phyloP scores from a whole-genome alignment of 2,113 vertebrate species.

The Poeciliopsis prolifica region DNA sequence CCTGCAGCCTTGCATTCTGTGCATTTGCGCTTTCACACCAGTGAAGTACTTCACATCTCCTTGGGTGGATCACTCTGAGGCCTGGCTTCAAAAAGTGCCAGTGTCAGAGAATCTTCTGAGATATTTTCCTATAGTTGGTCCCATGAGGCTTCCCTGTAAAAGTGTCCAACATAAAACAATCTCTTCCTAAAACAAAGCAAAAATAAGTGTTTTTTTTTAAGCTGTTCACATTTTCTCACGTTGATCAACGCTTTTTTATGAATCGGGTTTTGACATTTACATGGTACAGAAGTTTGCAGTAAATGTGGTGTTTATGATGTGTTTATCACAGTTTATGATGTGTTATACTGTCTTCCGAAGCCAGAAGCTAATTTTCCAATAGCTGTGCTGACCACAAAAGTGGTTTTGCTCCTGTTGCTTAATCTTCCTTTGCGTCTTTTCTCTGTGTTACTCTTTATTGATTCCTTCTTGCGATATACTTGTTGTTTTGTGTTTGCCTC shows the following conservation, averaged over 20 bases:
- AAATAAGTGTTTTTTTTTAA: background rate
- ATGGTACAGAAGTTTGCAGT: background rate
- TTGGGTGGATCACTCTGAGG: too few species aligned
- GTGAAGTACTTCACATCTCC: too few species aligned
- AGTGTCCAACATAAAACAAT: too few species aligned
- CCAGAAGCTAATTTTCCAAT: conserved; percentile 6
- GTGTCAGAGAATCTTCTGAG: too few species aligned
- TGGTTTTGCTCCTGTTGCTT: background rate
- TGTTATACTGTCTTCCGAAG: conserved; percentile 2
- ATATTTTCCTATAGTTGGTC: too few species aligned
- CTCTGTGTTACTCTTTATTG: background rate
- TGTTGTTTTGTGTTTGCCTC: background rate
- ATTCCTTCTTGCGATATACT: background rate
- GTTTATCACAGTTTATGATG: conserved; percentile 35
- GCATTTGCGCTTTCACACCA: too few species aligned
- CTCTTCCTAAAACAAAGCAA: too few species aligned
- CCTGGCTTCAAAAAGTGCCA: too few species aligned
- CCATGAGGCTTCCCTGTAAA: too few species aligned
- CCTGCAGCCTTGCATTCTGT: too few species aligned
- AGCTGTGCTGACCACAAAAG: conserved; percentile 6
- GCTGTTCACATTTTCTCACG: background rate
- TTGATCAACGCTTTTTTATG: background rate
- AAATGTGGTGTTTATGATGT: conserved; percentile 22
- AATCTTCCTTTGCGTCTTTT: background rate
- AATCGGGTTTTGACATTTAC: background rate